phyloP scores from a whole-genome alignment of 1,140 invertebrate genomes.

The Eufriesea mexicana region DNA sequence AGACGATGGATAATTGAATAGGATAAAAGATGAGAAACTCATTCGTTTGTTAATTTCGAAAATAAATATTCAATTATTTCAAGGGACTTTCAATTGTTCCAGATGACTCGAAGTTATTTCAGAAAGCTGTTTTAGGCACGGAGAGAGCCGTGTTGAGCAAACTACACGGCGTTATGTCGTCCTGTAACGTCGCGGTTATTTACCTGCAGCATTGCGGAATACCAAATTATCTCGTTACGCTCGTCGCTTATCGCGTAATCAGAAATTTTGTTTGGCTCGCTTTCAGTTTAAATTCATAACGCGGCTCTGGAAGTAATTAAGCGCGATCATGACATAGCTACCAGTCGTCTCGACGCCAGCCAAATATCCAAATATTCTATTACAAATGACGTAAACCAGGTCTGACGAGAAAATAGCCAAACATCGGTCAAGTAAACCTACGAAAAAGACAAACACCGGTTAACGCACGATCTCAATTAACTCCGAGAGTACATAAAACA shows the following conservation, averaged over 20 bases:
- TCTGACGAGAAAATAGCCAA: background rate
- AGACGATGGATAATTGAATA: too few relatives aligned
- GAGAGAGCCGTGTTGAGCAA: constrained; percentile 33
- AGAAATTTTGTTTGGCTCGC: background rate
- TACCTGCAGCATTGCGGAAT: constrained; percentile 39
- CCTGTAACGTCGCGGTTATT: constrained; percentile 30
- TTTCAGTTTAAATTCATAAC: background rate
- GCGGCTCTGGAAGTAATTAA: background rate
- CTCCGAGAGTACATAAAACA: too few relatives aligned
- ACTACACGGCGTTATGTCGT: constrained; percentile 25
- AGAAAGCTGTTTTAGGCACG: constrained; percentile 8
- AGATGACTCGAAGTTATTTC: constrained; percentile 32
- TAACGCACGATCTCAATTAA: too few relatives aligned
- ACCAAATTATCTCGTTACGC: constrained; percentile 30
- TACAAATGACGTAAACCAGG: background rate
- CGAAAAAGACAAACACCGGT: too few relatives aligned
- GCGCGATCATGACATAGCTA: background rate
- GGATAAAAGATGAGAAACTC: too few relatives aligned
- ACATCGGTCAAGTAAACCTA: too few relatives aligned
- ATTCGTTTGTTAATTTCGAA: background rate
- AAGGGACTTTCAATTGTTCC: constrained; percentile 16
- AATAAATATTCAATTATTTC: constrained; percentile 45
- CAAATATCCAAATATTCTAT: background rate
- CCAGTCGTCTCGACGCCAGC: background rate
- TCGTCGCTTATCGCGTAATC: background rate